These are phyloP conservation scores for Bagarius yarrelli DNA, from an alignment of 2,113 vertebrate genomes.

Conservation along the genomic window DNA sequence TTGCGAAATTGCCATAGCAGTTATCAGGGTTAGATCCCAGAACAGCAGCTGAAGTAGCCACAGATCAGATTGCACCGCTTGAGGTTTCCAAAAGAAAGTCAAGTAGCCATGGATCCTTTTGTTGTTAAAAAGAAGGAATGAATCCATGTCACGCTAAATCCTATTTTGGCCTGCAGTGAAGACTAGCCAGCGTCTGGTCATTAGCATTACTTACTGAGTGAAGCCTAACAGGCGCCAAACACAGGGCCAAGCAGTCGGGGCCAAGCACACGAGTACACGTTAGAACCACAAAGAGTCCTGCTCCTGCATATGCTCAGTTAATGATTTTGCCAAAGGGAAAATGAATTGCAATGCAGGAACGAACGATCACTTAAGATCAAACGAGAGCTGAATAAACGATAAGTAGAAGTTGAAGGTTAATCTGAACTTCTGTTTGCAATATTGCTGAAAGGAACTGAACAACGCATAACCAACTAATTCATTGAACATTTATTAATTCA, in stretches of 20 bases:
- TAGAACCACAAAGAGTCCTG: constrained; percentile 40
- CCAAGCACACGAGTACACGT: constrained; percentile 33
- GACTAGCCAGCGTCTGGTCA: constrained; percentile 34
- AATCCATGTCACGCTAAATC: constrained; percentile 54
- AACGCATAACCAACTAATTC: background rate
- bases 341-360: constrained; percentile 46
- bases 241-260: constrained; percentile 42
- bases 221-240: constrained; percentile 48
- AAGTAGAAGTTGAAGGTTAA: too few relatives aligned
- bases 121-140: constrained; percentile 39
- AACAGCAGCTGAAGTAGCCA: background rate
- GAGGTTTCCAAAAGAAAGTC: constrained; percentile 50
- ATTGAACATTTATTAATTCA: too few relatives aligned
- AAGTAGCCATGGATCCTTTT: constrained; percentile 38
- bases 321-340: constrained; percentile 55
- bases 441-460: background rate
- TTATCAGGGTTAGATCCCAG: background rate
- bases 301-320: constrained; percentile 59
- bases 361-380: constrained; percentile 55
- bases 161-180: constrained; percentile 49
- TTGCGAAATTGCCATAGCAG: constrained; percentile 55
- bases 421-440: background rate
- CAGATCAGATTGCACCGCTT: constrained; percentile 3
- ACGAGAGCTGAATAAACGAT: constrained; percentile 33
- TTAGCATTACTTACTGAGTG: constrained; percentile 45